Conservation (phyloP, 1,140 invertebrate species). For the Ditylenchus dipsaci region DNA sequence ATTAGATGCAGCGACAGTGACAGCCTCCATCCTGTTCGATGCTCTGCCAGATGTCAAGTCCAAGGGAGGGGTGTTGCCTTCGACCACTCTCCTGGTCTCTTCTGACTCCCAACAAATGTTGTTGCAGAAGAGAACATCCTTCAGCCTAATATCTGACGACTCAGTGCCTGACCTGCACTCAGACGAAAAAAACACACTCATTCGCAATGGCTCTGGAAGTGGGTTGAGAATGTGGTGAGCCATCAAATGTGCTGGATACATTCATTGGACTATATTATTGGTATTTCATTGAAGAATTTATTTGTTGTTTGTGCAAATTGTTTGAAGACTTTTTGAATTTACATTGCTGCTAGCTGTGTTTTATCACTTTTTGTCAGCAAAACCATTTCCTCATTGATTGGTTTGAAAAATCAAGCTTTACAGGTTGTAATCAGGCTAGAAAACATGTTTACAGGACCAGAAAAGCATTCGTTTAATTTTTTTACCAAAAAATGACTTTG, state of each 20-base stretch:
- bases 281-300: too few species aligned
- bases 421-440: too few species aligned
- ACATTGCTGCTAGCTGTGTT: too few species aligned
- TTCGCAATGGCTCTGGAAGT: constrained; percentile 28
- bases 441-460: too few species aligned
- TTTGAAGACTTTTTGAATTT: too few species aligned
- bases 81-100: constrained; percentile 11
- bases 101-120: constrained; percentile 52
- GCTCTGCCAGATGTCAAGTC: constrained; percentile 52
- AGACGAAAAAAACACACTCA: constrained; percentile 53
- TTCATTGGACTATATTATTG: background rate
- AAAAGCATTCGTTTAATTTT: too few species aligned
- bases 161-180: constrained; percentile 52
- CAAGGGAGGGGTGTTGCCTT: background rate
- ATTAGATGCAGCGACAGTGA: constrained; percentile 45
- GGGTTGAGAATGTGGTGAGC: constrained; percentile 43
- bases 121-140: constrained; percentile 26
- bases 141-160: constrained; percentile 45
- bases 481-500: too few species aligned
- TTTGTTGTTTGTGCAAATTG: too few species aligned
- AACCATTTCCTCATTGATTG: too few species aligned
- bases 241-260: too few species aligned
- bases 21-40: constrained; percentile 51
- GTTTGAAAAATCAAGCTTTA: too few species aligned
- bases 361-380: too few species aligned